These are phyloP conservation scores for Thera britannica DNA, from an alignment of 2,888 invertebrate species.

Conservation along the genomic window DNA sequence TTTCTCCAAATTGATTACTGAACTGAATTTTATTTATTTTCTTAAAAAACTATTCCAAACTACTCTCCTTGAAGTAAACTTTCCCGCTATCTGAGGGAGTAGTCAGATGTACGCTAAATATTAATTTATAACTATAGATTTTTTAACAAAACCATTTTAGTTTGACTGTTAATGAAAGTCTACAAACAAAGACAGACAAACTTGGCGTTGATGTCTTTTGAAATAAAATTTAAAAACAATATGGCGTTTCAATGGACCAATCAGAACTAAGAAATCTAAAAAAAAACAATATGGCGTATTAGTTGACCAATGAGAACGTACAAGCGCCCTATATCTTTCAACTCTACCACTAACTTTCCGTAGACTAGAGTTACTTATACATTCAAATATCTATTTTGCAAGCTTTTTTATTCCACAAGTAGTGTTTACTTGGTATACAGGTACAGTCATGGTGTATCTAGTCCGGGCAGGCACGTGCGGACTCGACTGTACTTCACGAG, in stretches of 20 bases:
- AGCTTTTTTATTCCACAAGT: slow-evolving; percentile 39
- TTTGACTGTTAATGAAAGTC: too few relatives aligned
- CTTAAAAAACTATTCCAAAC: too few relatives aligned
- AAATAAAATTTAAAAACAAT: neutral
- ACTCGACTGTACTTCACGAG: slow-evolving; percentile 99
- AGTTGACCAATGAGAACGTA: neutral
- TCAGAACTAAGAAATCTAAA: neutral
- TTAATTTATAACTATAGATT: too few relatives aligned
- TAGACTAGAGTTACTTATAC: slow-evolving; percentile 28
- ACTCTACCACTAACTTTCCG: slow-evolving; percentile 16
- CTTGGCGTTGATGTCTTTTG: too few relatives aligned
- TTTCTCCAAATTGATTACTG: too few relatives aligned
- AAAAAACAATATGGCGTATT: neutral
- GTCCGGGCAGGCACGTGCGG: slow-evolving; percentile 98
- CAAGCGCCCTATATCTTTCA: slow-evolving; percentile 1
- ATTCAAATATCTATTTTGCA: slow-evolving; percentile 25
- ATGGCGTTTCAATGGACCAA: too few relatives aligned
- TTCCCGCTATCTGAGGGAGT: too few relatives aligned
- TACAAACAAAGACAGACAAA: too few relatives aligned
- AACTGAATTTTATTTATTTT: too few relatives aligned
- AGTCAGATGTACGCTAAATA: too few relatives aligned
- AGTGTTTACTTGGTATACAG: slow-evolving; percentile 64
- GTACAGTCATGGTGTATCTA: slow-evolving; percentile 98
- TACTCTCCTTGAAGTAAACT: too few relatives aligned
- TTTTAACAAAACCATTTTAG: too few relatives aligned